Conservation (phyloP, 53 echinoderm and acorn worm species). For the Echinometra lucunter region DNA sequence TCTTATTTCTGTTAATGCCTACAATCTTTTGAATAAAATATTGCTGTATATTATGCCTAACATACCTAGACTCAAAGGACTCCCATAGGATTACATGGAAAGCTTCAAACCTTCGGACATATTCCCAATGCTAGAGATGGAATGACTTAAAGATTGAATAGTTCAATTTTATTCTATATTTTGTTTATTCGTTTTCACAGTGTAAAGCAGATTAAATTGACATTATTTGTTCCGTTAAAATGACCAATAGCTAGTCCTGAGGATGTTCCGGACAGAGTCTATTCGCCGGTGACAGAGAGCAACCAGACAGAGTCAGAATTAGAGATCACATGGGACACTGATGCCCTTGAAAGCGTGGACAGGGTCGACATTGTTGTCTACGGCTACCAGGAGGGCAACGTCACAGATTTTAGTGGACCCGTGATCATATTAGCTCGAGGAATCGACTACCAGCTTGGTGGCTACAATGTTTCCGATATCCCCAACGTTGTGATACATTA, state of each 20-base stretch:
- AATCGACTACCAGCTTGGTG: constrained; percentile 10
- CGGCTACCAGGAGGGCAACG: constrained; percentile 48
- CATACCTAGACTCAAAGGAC: too few species aligned
- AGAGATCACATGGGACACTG: constrained; percentile 68
- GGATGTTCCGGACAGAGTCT: constrained; percentile 40
- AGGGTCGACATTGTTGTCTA: constrained; percentile 63
- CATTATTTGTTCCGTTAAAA: background rate
- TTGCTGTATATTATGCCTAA: too few species aligned
- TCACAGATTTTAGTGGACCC: constrained; percentile 5
- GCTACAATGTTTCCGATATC: background rate
- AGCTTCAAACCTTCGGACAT: too few species aligned
- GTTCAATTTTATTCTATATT: too few species aligned
- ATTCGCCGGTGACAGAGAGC: constrained; percentile 24
- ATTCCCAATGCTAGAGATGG: too few species aligned
- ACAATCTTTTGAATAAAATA: too few species aligned
- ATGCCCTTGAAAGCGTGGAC: constrained; percentile 45
- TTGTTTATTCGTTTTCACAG: too few species aligned
- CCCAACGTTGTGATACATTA: background rate
- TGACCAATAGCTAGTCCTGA: constrained; percentile 13
- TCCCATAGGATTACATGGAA: too few species aligned
- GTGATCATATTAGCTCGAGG: background rate
- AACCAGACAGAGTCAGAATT: background rate
- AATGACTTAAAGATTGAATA: too few species aligned
- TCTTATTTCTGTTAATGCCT: too few species aligned
- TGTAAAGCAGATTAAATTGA: too few species aligned